These are phyloP conservation scores for Maconellicoccus hirsutus DNA, from an alignment of 1,140 invertebrate species.

Conservation along the genomic window DNA sequence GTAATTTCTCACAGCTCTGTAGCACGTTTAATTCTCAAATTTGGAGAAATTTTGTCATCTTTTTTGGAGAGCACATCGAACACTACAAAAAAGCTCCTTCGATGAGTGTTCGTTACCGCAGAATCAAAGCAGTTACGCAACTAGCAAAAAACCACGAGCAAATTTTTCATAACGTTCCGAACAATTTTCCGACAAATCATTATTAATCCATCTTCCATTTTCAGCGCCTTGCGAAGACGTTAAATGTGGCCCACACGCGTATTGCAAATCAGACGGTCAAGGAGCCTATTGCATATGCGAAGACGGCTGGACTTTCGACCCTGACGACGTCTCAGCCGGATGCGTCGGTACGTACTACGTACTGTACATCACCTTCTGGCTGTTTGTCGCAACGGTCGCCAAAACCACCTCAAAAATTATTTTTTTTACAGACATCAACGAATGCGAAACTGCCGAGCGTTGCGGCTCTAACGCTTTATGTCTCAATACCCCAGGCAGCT, in stretches of 20 bases:
- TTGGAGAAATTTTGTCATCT: too few relatives aligned
- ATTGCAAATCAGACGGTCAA: conserved; percentile 73
- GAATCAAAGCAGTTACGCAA: too few relatives aligned
- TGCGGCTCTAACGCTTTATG: conserved; percentile 78
- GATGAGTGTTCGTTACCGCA: too few relatives aligned
- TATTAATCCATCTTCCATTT: conserved; percentile 1
- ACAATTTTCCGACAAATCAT: background rate
- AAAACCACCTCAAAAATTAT: too few relatives aligned
- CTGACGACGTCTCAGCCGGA: conserved; percentile 71
- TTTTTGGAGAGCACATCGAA: too few relatives aligned
- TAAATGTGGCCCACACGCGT: conserved; percentile 74
- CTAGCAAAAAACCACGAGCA: background rate
- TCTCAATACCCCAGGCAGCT: conserved; percentile 64
- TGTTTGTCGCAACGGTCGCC: too few relatives aligned
- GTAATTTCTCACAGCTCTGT: too few relatives aligned
- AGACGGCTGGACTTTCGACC: conserved; percentile 85
- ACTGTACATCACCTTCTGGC: too few relatives aligned
- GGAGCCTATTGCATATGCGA: conserved; percentile 88
- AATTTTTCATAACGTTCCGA: background rate
- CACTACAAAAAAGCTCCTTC: too few relatives aligned
- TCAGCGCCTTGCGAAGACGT: conserved; percentile 81
- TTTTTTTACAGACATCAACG: conserved; percentile 65
- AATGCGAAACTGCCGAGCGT: conserved; percentile 69
- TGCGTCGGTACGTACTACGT: conserved; percentile 52
- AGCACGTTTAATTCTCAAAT: too few relatives aligned